These are phyloP conservation scores for Rhynchophorus ferrugineus DNA, from an alignment of 1,140 invertebrate species.

Conservation along the genomic window DNA sequence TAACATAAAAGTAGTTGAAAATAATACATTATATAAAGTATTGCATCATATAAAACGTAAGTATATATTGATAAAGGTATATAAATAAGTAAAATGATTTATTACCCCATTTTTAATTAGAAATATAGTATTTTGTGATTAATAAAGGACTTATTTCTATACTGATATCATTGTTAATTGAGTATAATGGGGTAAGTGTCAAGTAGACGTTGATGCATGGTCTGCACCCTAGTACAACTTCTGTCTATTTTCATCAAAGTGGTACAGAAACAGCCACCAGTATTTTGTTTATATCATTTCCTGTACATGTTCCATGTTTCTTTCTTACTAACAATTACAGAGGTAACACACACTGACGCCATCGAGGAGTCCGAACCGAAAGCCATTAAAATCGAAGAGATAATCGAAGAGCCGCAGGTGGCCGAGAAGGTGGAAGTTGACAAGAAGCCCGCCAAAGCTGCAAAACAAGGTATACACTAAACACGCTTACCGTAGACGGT, in stretches of 20 bases:
- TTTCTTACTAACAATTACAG: conserved; percentile 35
- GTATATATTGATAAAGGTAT: not conserved
- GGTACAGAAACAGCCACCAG: not conserved
- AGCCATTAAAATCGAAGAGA: conserved; percentile 39
- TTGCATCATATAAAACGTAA: not conserved
- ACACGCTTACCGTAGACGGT: not conserved
- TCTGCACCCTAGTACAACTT: too few species aligned
- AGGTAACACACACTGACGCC: conserved; percentile 38
- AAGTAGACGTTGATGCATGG: too few species aligned
- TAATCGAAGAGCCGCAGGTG: conserved; percentile 31
- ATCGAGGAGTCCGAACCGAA: conserved; percentile 37
- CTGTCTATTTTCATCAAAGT: too few species aligned
- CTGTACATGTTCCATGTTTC: not conserved
- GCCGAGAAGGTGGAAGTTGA: conserved; percentile 22
- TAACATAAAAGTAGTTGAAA: too few species aligned
- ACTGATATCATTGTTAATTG: too few species aligned
- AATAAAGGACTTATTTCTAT: too few species aligned
- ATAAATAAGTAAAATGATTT: too few species aligned
- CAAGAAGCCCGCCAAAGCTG: conserved; percentile 13
- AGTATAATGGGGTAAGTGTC: too few species aligned
- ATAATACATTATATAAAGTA: not conserved
- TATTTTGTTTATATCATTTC: not conserved
- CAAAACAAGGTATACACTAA: conserved; percentile 20
- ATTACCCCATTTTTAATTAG: too few species aligned
- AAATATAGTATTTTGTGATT: too few species aligned